Percentiles rank a stretch among this genome's conserved stretches.
Evolutionary conservation across 2,797 vertebrate genomes (phyloP).

Genomic region (Natrix natrix): DNA sequence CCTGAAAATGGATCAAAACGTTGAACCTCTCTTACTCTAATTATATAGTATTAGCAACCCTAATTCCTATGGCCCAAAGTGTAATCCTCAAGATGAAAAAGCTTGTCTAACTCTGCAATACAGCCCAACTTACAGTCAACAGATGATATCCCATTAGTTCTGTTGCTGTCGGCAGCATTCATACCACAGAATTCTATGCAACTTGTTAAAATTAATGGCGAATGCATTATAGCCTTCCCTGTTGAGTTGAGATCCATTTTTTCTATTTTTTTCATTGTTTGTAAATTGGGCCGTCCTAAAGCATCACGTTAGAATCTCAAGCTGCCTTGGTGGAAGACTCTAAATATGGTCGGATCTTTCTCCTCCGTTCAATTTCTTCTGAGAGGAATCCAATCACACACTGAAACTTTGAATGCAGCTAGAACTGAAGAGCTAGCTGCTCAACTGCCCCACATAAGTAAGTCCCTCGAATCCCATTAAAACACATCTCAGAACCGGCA

Average conservation of each 20-base stretch:
- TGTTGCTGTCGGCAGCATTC: neutral
- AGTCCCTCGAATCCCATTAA: conserved; percentile 27
- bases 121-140: neutral
- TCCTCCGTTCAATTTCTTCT: conserved; percentile 26
- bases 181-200: neutral
- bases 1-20: neutral
- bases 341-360: neutral
- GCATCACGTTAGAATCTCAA: neutral
- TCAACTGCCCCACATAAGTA: neutral
- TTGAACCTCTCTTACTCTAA: neutral
- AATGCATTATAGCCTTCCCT: neutral
- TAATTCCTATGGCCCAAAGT: neutral
- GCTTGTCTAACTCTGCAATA: neutral
- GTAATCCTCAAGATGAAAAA: neutral
- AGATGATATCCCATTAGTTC: neutral
- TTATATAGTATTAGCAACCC: neutral
- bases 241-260: neutral
- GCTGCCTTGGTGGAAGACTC: neutral
- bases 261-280: neutral
- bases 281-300: conserved; percentile 27
- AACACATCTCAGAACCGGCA: neutral
- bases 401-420: conserved; percentile 26
- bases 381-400: conserved; percentile 28
- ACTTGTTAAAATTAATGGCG: neutral
- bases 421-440: conserved; percentile 37